Evolutionary conservation across 2,888 invertebrate genomes (phyloP).

Genomic region (Periphyllus acericola): DNA sequence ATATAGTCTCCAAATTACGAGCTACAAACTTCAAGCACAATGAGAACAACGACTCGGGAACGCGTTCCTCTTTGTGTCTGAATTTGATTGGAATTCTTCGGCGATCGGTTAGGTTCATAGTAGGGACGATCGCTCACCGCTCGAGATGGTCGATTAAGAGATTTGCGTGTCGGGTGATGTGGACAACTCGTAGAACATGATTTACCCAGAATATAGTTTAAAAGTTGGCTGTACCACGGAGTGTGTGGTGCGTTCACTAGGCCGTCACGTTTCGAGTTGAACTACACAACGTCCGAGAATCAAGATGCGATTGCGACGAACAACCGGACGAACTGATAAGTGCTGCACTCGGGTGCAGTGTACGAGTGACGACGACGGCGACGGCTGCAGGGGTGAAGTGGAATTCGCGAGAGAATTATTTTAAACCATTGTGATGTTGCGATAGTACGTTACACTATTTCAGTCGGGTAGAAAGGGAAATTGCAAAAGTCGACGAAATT

Average conservation of each 20-base stretch:
- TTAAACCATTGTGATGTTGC: not conserved
- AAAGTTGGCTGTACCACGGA: too few species aligned
- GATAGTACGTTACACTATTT: not conserved
- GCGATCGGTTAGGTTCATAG: slow-evolving; percentile 35
- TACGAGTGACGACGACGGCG: not conserved
- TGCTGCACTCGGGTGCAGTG: not conserved
- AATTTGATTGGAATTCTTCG: slow-evolving; percentile 47
- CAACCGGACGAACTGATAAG: not conserved
- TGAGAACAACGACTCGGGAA: slow-evolving; percentile 41
- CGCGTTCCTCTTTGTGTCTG: slow-evolving; percentile 47
- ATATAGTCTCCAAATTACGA: slow-evolving; percentile 73
- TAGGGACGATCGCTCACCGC: not conserved
- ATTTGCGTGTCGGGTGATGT: not conserved
- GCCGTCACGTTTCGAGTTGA: too few species aligned
- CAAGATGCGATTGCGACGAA: not conserved
- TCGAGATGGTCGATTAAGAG: not conserved
- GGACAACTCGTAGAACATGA: not conserved
- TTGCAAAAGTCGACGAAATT: slow-evolving; percentile 51
- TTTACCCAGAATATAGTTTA: too few species aligned
- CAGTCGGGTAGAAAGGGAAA: slow-evolving; percentile 6
- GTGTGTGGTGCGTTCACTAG: too few species aligned
- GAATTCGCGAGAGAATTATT: not conserved
- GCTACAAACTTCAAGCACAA: slow-evolving; percentile 35
- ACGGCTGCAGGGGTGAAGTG: not conserved
- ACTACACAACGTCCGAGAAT: too few species aligned